Conservation (phyloP, 2,113 vertebrate genomes). For the Corythornis cristatus region DNA sequence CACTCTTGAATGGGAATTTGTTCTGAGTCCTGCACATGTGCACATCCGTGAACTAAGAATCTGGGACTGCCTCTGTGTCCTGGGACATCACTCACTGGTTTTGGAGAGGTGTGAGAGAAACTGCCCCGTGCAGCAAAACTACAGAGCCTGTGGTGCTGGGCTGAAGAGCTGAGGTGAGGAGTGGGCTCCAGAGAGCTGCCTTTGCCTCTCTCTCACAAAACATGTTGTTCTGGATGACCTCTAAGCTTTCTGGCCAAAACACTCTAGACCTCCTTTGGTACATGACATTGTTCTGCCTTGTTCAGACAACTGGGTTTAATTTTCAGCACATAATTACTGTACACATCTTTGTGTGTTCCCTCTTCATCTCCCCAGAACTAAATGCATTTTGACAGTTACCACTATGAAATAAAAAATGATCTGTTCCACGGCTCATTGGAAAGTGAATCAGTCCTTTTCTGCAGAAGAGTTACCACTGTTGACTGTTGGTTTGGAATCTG, state of each 20-base stretch:
- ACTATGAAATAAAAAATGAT: conserved; percentile 40
- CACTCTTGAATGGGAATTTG: too few species aligned
- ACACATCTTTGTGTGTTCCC: conserved; percentile 11
- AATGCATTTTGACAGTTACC: conserved; percentile 55
- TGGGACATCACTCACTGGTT: too few species aligned
- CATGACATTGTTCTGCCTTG: conserved; percentile 32
- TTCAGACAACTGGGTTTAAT: conserved; percentile 60
- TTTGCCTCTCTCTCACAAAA: conserved; percentile 8
- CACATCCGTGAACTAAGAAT: too few species aligned
- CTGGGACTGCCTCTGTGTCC: too few species aligned
- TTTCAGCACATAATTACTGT: conserved; percentile 56
- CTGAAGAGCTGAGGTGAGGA: too few species aligned
- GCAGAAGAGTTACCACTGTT: background rate
- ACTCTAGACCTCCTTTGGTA: conserved; percentile 45
- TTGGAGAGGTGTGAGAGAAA: too few species aligned
- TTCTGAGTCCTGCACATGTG: too few species aligned
- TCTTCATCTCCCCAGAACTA: conserved; percentile 27
- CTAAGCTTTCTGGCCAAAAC: conserved; percentile 26
- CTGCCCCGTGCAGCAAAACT: too few species aligned
- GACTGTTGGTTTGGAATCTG: background rate
- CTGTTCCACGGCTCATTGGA: background rate
- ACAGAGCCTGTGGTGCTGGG: too few species aligned
- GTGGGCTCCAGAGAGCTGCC: background rate
- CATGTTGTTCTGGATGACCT: conserved; percentile 28
- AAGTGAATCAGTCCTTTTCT: background rate